Evolutionary conservation across 2,113 vertebrate species (phyloP).

Genomic region (Lagopus leucura): DNA sequence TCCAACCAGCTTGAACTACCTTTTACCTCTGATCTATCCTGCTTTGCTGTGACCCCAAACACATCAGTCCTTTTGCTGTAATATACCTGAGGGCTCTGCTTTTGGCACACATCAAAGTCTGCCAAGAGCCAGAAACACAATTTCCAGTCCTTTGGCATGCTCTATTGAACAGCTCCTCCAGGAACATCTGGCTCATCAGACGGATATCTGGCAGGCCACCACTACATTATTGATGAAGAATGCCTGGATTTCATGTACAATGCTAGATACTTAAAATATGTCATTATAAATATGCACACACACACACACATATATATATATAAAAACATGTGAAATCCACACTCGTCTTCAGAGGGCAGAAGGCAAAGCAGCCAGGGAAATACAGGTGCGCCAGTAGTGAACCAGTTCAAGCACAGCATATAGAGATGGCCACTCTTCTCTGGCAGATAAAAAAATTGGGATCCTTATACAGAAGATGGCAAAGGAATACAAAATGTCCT

Average conservation of each 20-base stretch:
- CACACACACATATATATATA: too few relatives aligned
- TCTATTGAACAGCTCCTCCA: neutral
- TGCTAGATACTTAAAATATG: neutral
- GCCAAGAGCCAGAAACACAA: neutral
- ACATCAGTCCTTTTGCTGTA: neutral
- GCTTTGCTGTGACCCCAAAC: neutral
- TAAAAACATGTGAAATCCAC: rapidly evolving
- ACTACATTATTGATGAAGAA: neutral
- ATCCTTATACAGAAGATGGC: neutral
- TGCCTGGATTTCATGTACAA: neutral
- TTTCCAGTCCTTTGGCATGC: slow-evolving; percentile 3
- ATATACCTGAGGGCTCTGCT: neutral
- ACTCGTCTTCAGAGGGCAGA: neutral
- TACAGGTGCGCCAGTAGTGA: neutral
- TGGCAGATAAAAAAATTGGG: neutral
- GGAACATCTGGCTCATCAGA: slow-evolving; percentile 25
- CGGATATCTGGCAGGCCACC: neutral
- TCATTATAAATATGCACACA: neutral
- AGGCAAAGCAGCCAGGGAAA: neutral
- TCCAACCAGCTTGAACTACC: neutral
- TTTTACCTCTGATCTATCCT: neutral
- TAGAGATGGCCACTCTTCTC: neutral
- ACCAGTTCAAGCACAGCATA: neutral
- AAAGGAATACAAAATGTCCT: neutral
- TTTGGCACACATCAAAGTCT: neutral